Base-by-base conservation (phyloP, 1,140 invertebrate species). In the Camponotus pennsylvanicus region DNA sequence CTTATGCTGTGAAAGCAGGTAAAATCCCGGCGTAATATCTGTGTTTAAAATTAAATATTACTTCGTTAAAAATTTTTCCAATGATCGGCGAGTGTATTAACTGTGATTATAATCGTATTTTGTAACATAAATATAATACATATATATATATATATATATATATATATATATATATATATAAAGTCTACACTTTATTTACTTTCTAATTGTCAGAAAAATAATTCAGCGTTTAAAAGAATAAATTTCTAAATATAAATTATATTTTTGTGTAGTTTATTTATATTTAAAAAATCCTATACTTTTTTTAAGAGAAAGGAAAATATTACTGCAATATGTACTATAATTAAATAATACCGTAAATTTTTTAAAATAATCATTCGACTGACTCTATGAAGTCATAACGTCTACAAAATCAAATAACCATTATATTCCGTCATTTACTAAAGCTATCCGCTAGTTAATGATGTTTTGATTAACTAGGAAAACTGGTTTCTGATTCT, bases 1-100 rank as follows among this genome's bases (percentile, higher is more conserved):
- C 92, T 42, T 95, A 94, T 66, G 89, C 92, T 15, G 94, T 95
- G 0, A 88, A 92, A 66, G 94, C 94, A 3, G 94, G 94, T 49
- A 95, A 95, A 90, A 90, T 95, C 0, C 64, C 77, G 7, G 21
- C 49, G 57, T 92, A 86, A 86, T 52, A 88, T 34, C 2, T 27
- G 13, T 21, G 3, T 57, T 49, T 15, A 5, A 75, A 61, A 75
- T 61, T 71, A 6, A 27, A 71, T 73, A 27, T 59, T 37, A 45
- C 52, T 82, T 37, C 5, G 34, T 13, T 55, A 82, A 34, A 83
- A 8, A 61, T 83, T 13, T 32, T 67, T 13, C 8, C 32, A 5
- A 59, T 42, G 34, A 71, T 7, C 2, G 5, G n/a, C 1, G 21
- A 55, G 21, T 55, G 40, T 37, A 57, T 59, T 45, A 76, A 34